Conservation (phyloP, 2,113 vertebrate genomes). For the Callospermophilus lateralis region DNA sequence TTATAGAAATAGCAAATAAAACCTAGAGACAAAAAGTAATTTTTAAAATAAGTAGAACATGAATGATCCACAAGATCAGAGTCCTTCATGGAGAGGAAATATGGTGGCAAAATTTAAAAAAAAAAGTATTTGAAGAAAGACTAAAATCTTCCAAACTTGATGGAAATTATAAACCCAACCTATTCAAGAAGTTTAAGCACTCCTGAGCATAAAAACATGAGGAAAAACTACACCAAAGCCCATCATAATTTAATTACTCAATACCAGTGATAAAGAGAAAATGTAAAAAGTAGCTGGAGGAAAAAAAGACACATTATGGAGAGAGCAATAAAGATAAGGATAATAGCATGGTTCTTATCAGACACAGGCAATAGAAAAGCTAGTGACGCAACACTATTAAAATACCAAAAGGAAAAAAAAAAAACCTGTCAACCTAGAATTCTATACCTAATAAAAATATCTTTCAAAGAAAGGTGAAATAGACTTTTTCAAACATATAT, state of each 20-base stretch:
- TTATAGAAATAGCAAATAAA: background rate
- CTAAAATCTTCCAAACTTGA: slow-evolving; percentile 3
- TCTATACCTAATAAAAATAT: slow-evolving; percentile 37
- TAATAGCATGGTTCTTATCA: slow-evolving; percentile 35
- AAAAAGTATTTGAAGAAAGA: background rate
- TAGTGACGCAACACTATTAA: background rate
- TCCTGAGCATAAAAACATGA: background rate
- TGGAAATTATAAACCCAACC: background rate
- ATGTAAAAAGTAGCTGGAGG: slow-evolving; percentile 35
- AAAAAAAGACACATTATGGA: background rate
- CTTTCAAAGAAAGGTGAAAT: slow-evolving; percentile 31
- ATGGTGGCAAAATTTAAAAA: background rate
- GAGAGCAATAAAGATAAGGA: slow-evolving; percentile 25
- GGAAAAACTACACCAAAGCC: background rate
- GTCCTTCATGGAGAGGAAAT: background rate
- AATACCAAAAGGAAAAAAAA: background rate
- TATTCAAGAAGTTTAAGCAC: background rate
- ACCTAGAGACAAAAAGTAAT: background rate
- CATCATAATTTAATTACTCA: slow-evolving; percentile 25
- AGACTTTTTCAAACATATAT: background rate
- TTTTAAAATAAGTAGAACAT: background rate
- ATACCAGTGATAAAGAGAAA: slow-evolving; percentile 52
- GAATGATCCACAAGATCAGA: background rate
- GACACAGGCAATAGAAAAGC: background rate
- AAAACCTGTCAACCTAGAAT: background rate